Percentiles rank a stretch among this genome's conserved stretches.
Evolutionary conservation across 2,888 invertebrate species (phyloP).

Genomic region (Ommatoiulus sabulosus): DNA sequence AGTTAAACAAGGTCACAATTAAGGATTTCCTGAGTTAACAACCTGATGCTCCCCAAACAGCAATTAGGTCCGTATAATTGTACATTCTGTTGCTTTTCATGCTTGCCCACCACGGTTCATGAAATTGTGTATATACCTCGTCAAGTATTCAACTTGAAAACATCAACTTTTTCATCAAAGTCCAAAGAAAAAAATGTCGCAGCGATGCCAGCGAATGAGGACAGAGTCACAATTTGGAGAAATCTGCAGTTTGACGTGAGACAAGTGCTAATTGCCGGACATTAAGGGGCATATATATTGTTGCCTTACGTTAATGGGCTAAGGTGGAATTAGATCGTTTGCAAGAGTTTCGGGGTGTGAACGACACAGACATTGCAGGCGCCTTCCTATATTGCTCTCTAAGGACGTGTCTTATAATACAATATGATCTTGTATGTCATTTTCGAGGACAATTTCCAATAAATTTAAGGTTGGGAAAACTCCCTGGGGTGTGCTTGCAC

Average conservation of each 20-base stretch:
- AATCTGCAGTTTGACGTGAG: too few species aligned
- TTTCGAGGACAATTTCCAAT: background rate
- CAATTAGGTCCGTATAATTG: background rate
- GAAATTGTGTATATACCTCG: background rate
- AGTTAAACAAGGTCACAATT: constrained; percentile 1
- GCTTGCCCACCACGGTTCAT: background rate
- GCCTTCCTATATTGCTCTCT: background rate
- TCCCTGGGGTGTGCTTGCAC: background rate
- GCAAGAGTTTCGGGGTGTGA: too few species aligned
- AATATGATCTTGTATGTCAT: background rate
- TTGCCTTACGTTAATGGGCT: too few species aligned
- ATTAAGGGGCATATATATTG: too few species aligned
- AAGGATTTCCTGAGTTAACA: constrained; percentile 1
- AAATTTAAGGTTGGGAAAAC: too few species aligned
- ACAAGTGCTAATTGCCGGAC: too few species aligned
- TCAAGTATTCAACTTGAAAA: background rate
- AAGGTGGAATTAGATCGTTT: too few species aligned
- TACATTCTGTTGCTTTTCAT: background rate
- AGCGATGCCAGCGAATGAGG: too few species aligned
- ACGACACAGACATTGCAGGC: background rate
- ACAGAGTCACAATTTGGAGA: too few species aligned
- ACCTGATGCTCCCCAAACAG: background rate
- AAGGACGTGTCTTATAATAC: background rate
- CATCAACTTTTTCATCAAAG: too few species aligned
- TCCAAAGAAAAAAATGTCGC: too few species aligned